Conservation (phyloP, 2,888 invertebrate genomes). For the Cephalotes varians region DNA sequence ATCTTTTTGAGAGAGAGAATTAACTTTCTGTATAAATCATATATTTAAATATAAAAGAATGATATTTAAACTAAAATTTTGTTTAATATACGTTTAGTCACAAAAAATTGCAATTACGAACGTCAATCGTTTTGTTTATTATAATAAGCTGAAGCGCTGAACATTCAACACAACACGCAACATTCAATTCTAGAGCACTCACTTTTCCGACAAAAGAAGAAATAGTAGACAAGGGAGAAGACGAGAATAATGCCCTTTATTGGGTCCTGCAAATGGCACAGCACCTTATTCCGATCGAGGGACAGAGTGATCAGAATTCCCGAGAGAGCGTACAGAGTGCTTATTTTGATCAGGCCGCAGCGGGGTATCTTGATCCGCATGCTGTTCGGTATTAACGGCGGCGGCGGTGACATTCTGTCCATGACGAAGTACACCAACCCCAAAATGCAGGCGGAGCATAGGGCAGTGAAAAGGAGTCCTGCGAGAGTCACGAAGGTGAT, state of each 20-base stretch:
- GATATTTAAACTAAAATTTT: neutral
- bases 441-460: constrained; percentile 77
- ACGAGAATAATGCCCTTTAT: constrained; percentile 88
- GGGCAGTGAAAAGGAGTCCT: constrained; percentile 81
- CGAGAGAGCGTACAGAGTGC: constrained; percentile 85
- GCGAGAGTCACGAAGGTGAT: neutral
- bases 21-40: neutral
- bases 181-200: constrained; percentile 76
- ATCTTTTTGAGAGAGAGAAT: neutral
- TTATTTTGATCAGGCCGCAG: constrained; percentile 84
- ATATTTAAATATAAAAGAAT: neutral
- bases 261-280: constrained; percentile 89
- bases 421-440: constrained; percentile 75
- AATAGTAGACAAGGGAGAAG: constrained; percentile 88
- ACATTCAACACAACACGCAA: neutral
- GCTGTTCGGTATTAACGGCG: constrained; percentile 80
- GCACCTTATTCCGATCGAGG: constrained; percentile 87
- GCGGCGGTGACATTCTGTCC: constrained; percentile 79
- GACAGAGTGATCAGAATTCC: constrained; percentile 87
- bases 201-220: constrained; percentile 88
- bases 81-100: neutral
- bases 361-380: constrained; percentile 84
- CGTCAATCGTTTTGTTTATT: neutral
- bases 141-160: neutral
- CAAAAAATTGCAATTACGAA: neutral